Evolutionary conservation across 2,113 vertebrate genomes (phyloP).

Genomic region (Cynocephalus volans): DNA sequence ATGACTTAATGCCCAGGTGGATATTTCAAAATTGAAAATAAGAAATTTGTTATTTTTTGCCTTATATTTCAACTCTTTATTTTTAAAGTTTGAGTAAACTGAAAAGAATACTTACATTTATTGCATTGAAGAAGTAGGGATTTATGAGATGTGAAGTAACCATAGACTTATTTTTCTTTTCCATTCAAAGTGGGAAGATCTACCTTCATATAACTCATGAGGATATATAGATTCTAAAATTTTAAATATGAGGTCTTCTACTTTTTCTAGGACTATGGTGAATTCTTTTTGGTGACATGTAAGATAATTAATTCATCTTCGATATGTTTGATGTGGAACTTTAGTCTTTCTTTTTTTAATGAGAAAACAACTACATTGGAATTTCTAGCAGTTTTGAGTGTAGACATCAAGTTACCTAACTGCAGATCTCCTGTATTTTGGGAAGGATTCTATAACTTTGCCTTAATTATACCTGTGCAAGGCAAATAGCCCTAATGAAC

Average conservation of each 20-base stretch:
- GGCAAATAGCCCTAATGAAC: not conserved
- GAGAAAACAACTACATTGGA: constrained; percentile 17
- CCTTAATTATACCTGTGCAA: not conserved
- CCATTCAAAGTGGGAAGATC: not conserved
- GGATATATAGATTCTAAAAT: not conserved
- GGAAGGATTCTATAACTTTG: not conserved
- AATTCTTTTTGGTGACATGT: constrained; percentile 13
- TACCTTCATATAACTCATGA: constrained; percentile 15
- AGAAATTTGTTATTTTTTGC: not conserved
- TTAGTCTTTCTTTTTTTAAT: not conserved
- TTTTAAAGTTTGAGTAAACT: not conserved
- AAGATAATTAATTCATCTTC: not conserved
- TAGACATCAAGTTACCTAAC: not conserved
- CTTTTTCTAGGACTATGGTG: not conserved
- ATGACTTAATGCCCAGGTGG: not conserved
- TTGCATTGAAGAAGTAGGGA: not conserved
- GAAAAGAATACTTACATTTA: constrained; percentile 12
- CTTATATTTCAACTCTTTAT: not conserved
- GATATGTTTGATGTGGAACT: not conserved
- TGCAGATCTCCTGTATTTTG: not conserved
- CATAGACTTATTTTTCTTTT: constrained; percentile 34
- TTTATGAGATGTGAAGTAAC: constrained; percentile 28
- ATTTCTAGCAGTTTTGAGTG: not conserved
- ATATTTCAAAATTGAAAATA: constrained; percentile 48
- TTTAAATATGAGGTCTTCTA: not conserved